Conservation (phyloP, 2,113 vertebrate genomes). For the Sprattus sprattus region DNA sequence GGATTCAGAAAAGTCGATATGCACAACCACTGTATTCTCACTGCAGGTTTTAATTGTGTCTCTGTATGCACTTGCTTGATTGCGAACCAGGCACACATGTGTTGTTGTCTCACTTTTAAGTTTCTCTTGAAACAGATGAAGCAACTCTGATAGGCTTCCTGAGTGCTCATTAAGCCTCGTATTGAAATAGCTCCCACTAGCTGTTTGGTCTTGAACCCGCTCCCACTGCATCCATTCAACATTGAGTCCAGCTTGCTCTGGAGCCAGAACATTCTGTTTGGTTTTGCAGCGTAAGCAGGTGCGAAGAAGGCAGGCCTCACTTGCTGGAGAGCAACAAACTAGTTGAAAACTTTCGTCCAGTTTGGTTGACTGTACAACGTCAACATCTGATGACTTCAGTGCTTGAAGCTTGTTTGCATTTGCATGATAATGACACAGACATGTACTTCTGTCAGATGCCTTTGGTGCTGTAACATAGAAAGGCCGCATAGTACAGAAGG, state of each 20-base stretch:
- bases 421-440: conserved; percentile 32
- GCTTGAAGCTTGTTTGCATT: conserved; percentile 37
- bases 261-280: background rate
- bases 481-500: background rate
- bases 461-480: background rate
- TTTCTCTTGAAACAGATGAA: too few species aligned
- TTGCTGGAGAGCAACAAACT: conserved; percentile 33
- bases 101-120: background rate
- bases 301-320: conserved; percentile 29
- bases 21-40: conserved; percentile 17
- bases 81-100: conserved; percentile 11
- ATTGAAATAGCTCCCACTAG: background rate
- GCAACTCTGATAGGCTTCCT: too few species aligned
- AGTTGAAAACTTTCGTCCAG: conserved; percentile 37
- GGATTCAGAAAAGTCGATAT: conserved; percentile 16
- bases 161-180: too few species aligned
- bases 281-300: conserved; percentile 18
- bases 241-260: background rate
- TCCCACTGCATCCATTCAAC: conserved; percentile 34
- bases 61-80: conserved; percentile 24
- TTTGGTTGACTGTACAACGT: conserved; percentile 19
- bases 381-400: conserved; percentile 28
- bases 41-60: background rate
- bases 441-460: conserved; percentile 1
- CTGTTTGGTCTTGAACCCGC: background rate